Evolutionary conservation across 2,113 vertebrate species (phyloP).

Genomic region (Tupaia chinensis): DNA sequence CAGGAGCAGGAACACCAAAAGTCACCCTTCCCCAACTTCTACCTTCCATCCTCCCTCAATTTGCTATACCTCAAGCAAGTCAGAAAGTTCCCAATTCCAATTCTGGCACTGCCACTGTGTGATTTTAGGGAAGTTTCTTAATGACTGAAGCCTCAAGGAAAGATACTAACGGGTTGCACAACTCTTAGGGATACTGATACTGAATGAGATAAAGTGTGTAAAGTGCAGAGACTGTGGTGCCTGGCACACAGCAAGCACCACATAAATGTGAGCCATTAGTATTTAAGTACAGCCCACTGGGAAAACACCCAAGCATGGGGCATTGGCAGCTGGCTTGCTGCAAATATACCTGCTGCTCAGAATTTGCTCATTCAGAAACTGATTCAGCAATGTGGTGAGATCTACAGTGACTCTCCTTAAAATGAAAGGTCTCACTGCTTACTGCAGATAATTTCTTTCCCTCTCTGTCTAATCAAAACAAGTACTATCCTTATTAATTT

Average conservation of each 20-base stretch:
- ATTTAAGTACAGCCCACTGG: background rate
- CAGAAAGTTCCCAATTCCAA: background rate
- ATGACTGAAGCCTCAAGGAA: background rate
- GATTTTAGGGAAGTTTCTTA: background rate
- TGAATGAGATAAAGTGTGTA: background rate
- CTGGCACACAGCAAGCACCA: background rate
- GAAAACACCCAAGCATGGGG: background rate
- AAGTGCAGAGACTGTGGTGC: background rate
- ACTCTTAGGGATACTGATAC: background rate
- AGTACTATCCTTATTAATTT: background rate
- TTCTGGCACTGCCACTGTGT: background rate
- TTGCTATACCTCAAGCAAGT: background rate
- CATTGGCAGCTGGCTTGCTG: background rate
- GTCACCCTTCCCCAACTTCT: background rate
- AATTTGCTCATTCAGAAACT: background rate
- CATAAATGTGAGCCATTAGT: background rate
- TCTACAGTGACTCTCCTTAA: background rate
- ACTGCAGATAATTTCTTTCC: background rate
- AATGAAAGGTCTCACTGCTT: background rate
- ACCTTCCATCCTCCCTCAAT: background rate
- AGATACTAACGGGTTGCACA: background rate
- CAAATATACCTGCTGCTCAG: background rate
- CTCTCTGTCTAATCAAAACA: conserved; percentile 29
- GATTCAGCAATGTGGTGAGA: background rate
- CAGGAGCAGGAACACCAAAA: background rate